Percentiles rank a stretch among this genome's conserved stretches.
phyloP scores from a whole-genome alignment of 2,113 vertebrate genomes.

The Rostratula benghalensis region DNA sequence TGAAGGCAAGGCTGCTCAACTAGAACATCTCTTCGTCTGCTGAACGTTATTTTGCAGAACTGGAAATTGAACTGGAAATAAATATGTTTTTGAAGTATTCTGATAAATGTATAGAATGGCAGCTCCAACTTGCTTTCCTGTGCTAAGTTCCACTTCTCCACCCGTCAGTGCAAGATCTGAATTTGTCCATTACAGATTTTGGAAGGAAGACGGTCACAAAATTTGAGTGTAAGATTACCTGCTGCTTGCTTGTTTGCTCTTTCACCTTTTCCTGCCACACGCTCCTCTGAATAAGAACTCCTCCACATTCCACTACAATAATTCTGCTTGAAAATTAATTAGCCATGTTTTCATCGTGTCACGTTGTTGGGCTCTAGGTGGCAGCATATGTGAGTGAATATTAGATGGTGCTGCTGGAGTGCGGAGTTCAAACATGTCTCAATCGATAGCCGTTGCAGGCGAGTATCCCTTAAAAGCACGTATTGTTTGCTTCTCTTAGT shows the following conservation, averaged over 20 bases:
- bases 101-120: not conserved
- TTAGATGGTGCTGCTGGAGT: not conserved
- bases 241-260: not conserved
- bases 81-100: not conserved
- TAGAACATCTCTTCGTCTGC: not conserved
- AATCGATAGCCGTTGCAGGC: not conserved
- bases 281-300: not conserved
- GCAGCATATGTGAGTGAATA: conserved; percentile 67
- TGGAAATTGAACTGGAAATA: conserved; percentile 15
- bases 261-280: not conserved
- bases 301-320: not conserved
- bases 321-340: not conserved
- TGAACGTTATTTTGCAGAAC: conserved; percentile 13
- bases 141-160: not conserved
- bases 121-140: not conserved
- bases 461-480: not conserved
- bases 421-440: not conserved
- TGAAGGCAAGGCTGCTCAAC: not conserved
- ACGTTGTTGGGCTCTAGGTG: conserved; percentile 61
- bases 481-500: not conserved
- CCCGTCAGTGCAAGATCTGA: not conserved
- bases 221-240: not conserved
- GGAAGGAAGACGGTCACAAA: not conserved
- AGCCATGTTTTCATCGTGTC: not conserved
- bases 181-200: not conserved